Conservation (phyloP, 2,797 vertebrate genomes). For the Acanthiza pusilla region DNA sequence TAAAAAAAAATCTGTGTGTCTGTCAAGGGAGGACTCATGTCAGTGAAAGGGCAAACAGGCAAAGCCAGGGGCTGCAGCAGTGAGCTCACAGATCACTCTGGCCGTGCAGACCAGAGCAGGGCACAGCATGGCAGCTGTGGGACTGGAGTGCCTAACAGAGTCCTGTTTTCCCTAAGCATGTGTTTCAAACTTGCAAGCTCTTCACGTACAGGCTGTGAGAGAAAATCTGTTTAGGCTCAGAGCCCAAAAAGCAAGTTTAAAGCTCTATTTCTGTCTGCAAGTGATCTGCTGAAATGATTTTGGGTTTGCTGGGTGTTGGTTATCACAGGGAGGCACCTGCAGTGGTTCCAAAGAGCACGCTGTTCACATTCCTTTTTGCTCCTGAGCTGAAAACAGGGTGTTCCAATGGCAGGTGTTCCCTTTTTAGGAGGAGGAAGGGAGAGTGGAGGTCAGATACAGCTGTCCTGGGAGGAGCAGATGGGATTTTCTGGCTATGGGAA, state of each 20-base stretch:
- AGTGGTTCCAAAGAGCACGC: neutral
- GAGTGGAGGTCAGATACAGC: neutral
- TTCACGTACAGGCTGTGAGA: neutral
- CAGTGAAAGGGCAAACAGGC: neutral
- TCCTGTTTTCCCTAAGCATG: neutral
- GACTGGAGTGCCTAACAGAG: neutral
- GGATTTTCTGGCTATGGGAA: neutral
- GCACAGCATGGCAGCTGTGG: neutral
- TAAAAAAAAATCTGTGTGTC: neutral
- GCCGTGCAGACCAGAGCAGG: neutral
- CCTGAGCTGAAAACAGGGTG: neutral
- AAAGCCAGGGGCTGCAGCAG: neutral
- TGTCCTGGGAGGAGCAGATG: neutral
- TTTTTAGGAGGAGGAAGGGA: neutral
- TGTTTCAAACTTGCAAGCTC: neutral
- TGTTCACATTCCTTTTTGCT: neutral
- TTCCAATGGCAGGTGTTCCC: neutral
- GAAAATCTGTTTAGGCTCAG: neutral
- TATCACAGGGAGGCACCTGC: neutral
- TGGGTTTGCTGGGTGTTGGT: neutral
- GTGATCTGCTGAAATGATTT: neutral
- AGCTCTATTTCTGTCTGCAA: neutral
- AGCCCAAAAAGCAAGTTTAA: neutral
- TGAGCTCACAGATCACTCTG: fast-evolving
- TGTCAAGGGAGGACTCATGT: neutral